phyloP scores from a whole-genome alignment of 1,140 invertebrate genomes.

The Drosophila gunungcola region DNA sequence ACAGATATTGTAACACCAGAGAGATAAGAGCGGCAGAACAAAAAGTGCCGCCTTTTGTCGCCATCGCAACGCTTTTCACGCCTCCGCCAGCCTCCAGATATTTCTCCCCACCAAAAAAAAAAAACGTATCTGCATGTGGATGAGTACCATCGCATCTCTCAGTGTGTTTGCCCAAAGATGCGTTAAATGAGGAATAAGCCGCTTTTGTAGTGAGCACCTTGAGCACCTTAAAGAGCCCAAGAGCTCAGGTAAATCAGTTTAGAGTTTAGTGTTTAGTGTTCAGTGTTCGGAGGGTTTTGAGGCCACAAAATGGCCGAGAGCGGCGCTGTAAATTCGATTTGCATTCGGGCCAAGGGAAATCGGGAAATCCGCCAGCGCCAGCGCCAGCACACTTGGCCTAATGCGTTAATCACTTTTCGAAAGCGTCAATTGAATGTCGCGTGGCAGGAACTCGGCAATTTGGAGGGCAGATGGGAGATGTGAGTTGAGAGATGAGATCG shows the following conservation, averaged over 20 bases:
- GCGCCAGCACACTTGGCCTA: conserved; percentile 28
- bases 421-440: conserved; percentile 78
- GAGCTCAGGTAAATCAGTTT: conserved; percentile 43
- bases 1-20: conserved; percentile 33
- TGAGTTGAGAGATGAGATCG: conserved; percentile 42
- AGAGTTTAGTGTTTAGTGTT: conserved; percentile 19
- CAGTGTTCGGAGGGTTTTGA: not conserved
- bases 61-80: conserved; percentile 77
- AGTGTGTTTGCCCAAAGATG: conserved; percentile 61
- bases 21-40: conserved; percentile 22
- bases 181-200: conserved; percentile 68
- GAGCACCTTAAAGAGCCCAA: conserved; percentile 29
- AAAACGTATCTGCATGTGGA: conserved; percentile 5
- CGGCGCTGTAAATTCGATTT: conserved; percentile 69
- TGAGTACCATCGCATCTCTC: conserved; percentile 7
- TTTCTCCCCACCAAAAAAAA: not conserved
- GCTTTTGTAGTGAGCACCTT: conserved; percentile 44
- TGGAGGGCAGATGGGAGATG: conserved; percentile 6
- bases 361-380: not conserved
- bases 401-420: conserved; percentile 80
- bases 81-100: conserved; percentile 43
- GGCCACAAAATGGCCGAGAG: conserved; percentile 58
- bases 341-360: conserved; percentile 55
- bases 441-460: conserved; percentile 76
- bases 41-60: conserved; percentile 64